Conservation (phyloP, 2,797 vertebrate genomes). For the Lagodon rhomboides region DNA sequence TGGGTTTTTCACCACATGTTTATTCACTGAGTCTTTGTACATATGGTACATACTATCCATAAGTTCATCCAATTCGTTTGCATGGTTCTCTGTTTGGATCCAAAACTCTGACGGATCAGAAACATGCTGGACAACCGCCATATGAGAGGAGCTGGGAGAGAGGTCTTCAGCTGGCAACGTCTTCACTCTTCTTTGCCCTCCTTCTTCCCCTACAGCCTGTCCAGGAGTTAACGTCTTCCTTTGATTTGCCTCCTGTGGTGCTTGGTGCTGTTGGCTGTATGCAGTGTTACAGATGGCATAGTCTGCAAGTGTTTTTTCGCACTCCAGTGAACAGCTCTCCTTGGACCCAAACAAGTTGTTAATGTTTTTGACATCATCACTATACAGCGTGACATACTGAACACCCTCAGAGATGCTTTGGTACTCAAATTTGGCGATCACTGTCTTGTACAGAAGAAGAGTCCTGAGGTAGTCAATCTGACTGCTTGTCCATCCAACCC, state of each 20-base stretch:
- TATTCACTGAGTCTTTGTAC: constrained; percentile 80
- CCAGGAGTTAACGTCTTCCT: constrained; percentile 13
- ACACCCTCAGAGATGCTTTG: constrained; percentile 91
- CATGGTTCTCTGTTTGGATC: constrained; percentile 87
- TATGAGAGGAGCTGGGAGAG: constrained; percentile 74
- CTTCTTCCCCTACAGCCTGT: constrained; percentile 32
- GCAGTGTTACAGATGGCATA: constrained; percentile 48
- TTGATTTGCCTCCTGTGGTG: constrained; percentile 21
- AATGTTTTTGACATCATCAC: constrained; percentile 88
- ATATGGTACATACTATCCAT: constrained; percentile 84
- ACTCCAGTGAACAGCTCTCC: constrained; percentile 68
- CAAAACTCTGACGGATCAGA: constrained; percentile 91
- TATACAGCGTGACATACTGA: constrained; percentile 91
- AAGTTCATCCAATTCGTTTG: constrained; percentile 83
- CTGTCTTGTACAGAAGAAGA: constrained; percentile 85
- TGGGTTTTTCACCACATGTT: constrained; percentile 77
- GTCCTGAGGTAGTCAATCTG: constrained; percentile 87
- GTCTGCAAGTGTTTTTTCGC: constrained; percentile 65
- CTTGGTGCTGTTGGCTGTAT: constrained; percentile 27
- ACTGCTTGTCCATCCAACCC: constrained; percentile 86
- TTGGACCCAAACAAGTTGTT: constrained; percentile 87
- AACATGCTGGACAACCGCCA: constrained; percentile 85
- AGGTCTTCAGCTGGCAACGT: constrained; percentile 70
- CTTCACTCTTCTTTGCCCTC: constrained; percentile 12
- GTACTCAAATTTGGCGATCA: constrained; percentile 90